These are phyloP conservation scores for Zapornia atra DNA, from an alignment of 2,113 vertebrate genomes.

Conservation along the genomic window DNA sequence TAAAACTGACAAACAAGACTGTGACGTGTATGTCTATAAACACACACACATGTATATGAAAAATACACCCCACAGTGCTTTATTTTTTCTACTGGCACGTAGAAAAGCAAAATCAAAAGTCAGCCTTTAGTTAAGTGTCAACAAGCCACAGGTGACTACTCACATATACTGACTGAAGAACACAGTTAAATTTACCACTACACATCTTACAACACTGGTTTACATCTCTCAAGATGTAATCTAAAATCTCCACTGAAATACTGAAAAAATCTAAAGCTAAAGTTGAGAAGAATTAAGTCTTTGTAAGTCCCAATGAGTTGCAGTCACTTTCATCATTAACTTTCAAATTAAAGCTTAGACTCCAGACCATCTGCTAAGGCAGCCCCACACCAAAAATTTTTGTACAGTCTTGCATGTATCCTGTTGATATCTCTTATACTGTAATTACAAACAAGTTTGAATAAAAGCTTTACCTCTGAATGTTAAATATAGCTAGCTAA, in stretches of 20 bases:
- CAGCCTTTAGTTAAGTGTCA: not conserved
- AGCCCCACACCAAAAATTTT: not conserved
- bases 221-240: not conserved
- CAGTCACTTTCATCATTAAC: not conserved
- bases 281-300: not conserved
- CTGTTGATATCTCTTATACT: not conserved
- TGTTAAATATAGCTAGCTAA: not conserved
- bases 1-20: not conserved
- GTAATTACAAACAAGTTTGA: not conserved
- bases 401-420: not conserved
- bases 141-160: not conserved
- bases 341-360: not conserved
- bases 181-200: not conserved
- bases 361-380: not conserved
- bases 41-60: not conserved
- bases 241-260: not conserved
- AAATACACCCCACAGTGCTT: not conserved
- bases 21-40: not conserved
- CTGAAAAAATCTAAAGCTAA: not conserved
- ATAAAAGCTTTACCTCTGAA: not conserved
- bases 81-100: not conserved
- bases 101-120: not conserved
- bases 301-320: not conserved
- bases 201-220: not conserved
- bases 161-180: not conserved